These are phyloP conservation scores for Microctonus aethiopoides DNA, from an alignment of 2,888 invertebrate genomes.

Conservation along the genomic window DNA sequence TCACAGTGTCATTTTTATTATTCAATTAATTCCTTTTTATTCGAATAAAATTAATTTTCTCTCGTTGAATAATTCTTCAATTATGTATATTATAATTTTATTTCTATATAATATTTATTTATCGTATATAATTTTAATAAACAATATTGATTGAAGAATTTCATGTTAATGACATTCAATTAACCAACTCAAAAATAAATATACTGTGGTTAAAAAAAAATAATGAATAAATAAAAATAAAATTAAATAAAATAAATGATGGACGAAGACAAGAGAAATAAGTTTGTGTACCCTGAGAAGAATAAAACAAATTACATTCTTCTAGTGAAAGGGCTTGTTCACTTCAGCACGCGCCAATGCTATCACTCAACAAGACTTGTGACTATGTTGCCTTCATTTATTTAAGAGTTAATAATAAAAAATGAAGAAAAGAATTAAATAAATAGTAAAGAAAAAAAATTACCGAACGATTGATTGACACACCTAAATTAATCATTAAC, in stretches of 20 bases:
- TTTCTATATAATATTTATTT: too few species aligned
- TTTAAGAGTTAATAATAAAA: conserved; percentile 42
- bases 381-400: conserved; percentile 32
- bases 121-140: too few species aligned
- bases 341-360: conserved; percentile 55
- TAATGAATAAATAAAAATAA: conserved; percentile 9
- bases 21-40: neutral
- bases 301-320: conserved; percentile 60
- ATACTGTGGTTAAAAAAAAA: too few species aligned
- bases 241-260: conserved; percentile 21
- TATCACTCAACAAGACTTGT: conserved; percentile 54
- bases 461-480: neutral
- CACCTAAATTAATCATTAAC: neutral
- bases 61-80: neutral
- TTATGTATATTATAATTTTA: too few species aligned
- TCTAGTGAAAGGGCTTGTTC: conserved; percentile 44
- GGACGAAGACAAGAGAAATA: conserved; percentile 1
- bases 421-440: conserved; percentile 3
- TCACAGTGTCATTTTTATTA: conserved; percentile 12
- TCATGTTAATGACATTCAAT: neutral
- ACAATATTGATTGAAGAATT: too few species aligned
- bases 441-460: neutral
- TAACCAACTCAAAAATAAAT: neutral
- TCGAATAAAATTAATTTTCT: neutral
- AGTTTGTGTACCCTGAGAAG: conserved; percentile 31